Base-by-base conservation (phyloP, 1,140 invertebrate genomes). In the Cotesia vestalis region DNA sequence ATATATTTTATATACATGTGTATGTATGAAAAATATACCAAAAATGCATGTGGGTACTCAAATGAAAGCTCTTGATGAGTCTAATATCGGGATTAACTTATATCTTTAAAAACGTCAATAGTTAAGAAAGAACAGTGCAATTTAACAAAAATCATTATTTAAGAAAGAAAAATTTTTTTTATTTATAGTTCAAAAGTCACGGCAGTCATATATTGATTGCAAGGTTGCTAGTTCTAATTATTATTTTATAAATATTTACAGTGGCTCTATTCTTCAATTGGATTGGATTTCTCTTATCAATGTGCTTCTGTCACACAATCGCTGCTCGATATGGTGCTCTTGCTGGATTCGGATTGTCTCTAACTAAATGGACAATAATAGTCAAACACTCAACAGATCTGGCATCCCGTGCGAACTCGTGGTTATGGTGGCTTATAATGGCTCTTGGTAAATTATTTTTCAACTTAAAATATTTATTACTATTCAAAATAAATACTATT, bases 281-380 rank as follows among this genome's bases (percentile, higher is more conserved):
- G 96, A 94, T 98, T 81, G 96, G 96, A 62, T 96, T 98, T 82
- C 86, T 98, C 66, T 88, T 96, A 77, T 87, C 96, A 67, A 94
- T 96, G 90, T 97, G 96, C 80, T 95, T 97, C 86, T 96, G 95
- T 83, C 95, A 96, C 81, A 97, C 95, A 52, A 94, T 97, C 80
- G 96, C 96, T 59, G 95, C 94, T 53, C 91, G 95, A 77, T 96
- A 96, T 85, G 96, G 96, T 59, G 96, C 96, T 4, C 83, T 98
- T 17, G 94, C 96, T 70, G 96, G 96, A 53, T 96, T 98, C 82
- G 96, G 96, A 4, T 88, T 98, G 5, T 97, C 95, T 8, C 88
- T 97, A 74, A 94, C 95, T 73, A 97, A 98, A 88, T 97, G 96
- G 96, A 96, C 95, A 27, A 89, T 96, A 55, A 97, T 97, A 80